Base-by-base conservation (phyloP, 2,888 invertebrate species). In the Cynaeus angustus region DNA sequence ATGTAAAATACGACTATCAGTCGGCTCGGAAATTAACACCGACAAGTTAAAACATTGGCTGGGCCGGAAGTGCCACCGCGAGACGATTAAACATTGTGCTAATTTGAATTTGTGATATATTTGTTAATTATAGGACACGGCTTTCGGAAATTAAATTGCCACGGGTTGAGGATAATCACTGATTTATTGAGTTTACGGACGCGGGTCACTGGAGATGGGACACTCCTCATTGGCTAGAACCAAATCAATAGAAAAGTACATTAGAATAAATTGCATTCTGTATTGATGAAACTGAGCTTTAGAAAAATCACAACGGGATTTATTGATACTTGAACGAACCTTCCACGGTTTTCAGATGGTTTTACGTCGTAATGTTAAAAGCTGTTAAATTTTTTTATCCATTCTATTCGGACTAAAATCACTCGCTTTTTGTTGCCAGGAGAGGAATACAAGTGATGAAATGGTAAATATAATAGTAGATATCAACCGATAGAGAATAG, bases 1-100 rank as follows among this genome's bases (percentile, higher is more conserved):
- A 84, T 84, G 84, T 79, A 84, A 84, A 85, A 81, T 79, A 81
- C 80, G 78, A 79, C 81, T 83, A 83, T 84, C 83, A 79, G 81
- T 78, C 79, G 75, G 79, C 81, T 82, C 84, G 85, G 85, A 85
- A 85, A 85, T 85, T 85, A 85, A 84, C 84, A 81, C 79, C 79
- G 82, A 78, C 81, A 78, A 82, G 82, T 83, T 84, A 83, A 84
- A 84, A 84, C 82, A 82, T 77, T 78, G 80, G 80, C 77, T 70
- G 75, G 78, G 75, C 76, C 81, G 81, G 82, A 82, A 77, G 77
- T 76, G 72, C 74, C 74, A 74, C 77, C 75, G 75, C 72, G 46
- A 71, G 71, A 73, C 70, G 79, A 79, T 82, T 81, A 81, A 79
- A 80, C 61, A 46, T 46, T 26, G 38, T 78, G 79, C 80, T 83